Base-by-base conservation (phyloP, 2,888 invertebrate species). In the Torymus auratus region DNA sequence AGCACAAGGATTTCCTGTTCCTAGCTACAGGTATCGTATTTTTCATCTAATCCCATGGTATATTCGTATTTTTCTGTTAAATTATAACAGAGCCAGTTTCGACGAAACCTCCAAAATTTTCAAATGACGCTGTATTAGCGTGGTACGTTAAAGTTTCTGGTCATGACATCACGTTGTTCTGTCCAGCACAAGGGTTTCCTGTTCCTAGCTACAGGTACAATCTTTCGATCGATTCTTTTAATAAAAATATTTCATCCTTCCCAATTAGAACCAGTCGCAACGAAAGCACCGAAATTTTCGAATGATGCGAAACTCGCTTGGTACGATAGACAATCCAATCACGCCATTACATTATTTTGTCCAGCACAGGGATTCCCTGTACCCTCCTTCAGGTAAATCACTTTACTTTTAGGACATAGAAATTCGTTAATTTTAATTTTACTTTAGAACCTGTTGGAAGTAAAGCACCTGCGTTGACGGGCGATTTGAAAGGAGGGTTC, bases 291-390 rank as follows among this genome's bases (percentile, higher is more conserved):
- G 83, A 92, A 93, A 82, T 94, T 95, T 89, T 94, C 94, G 13
- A 93, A 94, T 84, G 93, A 94, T 86, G 93, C 94, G 73, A 94
- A 94, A 91, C 93, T 92, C 89, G 93, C 94, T 86, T 94, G 94
- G 90, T 95, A 94, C 90, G 94, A 94, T 89, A 93, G 94, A 89
- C 92, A 91, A 88, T 92, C 92, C 82, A 93, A 92, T 84, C 93
- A 93, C 88, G 93, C 93, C 87, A 93, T 96, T 89, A 94, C 94
- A 71, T 92, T 95, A 84, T 93, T 94, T 82, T 95, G 95, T 92
- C 94, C 94, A 73, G 95, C 95, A 84, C 95, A 95, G 92, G 94
- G 94, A 85, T 95, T 91, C 91, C 96, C 96, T 67, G 94, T 95
- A 84, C 95, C 95, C 85, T 89, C 93, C 76, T 94, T 94, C 93